Evolutionary conservation across 2,797 vertebrate species (phyloP).

Genomic region (Manis pentadactyla): DNA sequence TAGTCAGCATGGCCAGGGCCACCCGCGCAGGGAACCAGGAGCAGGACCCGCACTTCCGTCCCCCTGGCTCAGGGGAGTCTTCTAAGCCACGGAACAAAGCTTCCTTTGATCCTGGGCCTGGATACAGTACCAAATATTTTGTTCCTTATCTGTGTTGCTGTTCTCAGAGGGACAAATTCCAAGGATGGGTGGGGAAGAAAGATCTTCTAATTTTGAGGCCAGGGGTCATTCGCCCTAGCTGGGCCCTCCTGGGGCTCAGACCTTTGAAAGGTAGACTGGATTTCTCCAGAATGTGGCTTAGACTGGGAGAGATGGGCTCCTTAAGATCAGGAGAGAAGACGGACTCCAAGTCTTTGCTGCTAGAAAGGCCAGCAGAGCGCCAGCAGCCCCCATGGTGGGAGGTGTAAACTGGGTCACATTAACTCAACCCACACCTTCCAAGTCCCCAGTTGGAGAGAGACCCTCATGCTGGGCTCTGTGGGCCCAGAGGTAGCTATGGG

Average conservation of each 20-base stretch:
- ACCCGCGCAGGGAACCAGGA: neutral
- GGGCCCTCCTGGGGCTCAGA: neutral
- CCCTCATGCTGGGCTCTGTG: neutral
- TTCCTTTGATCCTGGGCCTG: slow-evolving; percentile 53
- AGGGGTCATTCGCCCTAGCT: neutral
- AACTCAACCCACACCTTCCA: neutral
- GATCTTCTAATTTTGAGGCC: neutral
- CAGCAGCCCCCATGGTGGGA: neutral
- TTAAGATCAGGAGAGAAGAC: neutral
- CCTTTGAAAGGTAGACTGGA: neutral
- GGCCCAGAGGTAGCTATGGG: neutral
- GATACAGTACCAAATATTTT: slow-evolving; percentile 82
- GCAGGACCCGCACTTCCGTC: neutral
- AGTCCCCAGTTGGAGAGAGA: neutral
- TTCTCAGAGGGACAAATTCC: slow-evolving; percentile 83
- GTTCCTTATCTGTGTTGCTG: slow-evolving; percentile 85
- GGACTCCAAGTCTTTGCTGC: neutral
- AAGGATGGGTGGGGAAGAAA: slow-evolving; percentile 67
- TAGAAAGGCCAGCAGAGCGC: neutral
- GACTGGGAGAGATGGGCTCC: neutral
- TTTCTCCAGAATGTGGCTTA: neutral
- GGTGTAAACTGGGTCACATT: neutral
- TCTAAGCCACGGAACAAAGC: slow-evolving; percentile 38
- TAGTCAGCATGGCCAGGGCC: neutral
- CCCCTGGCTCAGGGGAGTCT: neutral